Evolutionary conservation across 2,113 vertebrate species (phyloP).

Genomic region (Ginglymostoma cirratum): DNA sequence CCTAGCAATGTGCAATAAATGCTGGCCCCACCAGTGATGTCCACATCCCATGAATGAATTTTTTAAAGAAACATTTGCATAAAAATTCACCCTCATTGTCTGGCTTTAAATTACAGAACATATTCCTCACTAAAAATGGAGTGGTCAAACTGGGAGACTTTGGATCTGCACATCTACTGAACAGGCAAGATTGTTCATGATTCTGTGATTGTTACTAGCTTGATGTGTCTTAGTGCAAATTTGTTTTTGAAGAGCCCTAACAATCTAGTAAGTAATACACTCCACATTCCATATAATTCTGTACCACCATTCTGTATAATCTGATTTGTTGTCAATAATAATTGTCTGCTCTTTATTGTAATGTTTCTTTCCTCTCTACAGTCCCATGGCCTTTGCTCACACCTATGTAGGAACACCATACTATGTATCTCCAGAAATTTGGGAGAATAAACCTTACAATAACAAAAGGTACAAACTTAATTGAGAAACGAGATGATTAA

Average conservation of each 20-base stretch:
- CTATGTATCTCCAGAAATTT: conserved; percentile 89
- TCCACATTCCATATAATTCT: background rate
- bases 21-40: too few relatives aligned
- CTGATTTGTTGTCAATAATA: background rate
- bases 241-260: background rate
- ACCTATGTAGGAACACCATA: conserved; percentile 87
- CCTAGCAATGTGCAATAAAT: too few relatives aligned
- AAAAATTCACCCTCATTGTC: conserved; percentile 36
- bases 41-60: too few relatives aligned
- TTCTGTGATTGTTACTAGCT: background rate
- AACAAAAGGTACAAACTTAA: conserved; percentile 75
- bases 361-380: conserved; percentile 49
- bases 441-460: conserved; percentile 87
- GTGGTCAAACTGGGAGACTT: conserved; percentile 85
- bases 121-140: conserved; percentile 77
- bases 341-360: background rate
- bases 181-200: conserved; percentile 58
- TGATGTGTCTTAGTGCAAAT: background rate
- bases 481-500: background rate
- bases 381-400: conserved; percentile 69
- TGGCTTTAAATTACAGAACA: conserved; percentile 62
- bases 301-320: too few relatives aligned
- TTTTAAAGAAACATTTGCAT: too few relatives aligned
- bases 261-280: background rate
- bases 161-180: conserved; percentile 79